Conservation (phyloP, 2,888 invertebrate genomes). For the Cheilosia variabilis region DNA sequence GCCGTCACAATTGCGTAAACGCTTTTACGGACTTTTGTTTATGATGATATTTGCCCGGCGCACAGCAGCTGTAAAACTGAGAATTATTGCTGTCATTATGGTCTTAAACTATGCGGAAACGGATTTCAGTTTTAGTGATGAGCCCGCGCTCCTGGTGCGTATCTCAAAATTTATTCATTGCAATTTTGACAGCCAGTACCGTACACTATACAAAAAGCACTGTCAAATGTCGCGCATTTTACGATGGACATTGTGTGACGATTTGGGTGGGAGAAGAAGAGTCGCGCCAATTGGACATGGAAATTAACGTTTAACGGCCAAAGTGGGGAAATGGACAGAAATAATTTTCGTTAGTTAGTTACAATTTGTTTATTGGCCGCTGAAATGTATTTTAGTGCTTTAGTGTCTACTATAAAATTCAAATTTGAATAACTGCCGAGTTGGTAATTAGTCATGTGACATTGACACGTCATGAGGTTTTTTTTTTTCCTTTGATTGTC, state of each 20-base stretch:
- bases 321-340: background rate
- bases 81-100: constrained; percentile 74
- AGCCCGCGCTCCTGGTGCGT: constrained; percentile 11
- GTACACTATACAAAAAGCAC: background rate
- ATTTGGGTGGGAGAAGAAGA: background rate
- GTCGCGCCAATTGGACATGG: constrained; percentile 25
- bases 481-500: background rate
- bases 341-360: constrained; percentile 34
- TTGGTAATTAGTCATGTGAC: constrained; percentile 53
- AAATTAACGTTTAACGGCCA: constrained; percentile 31
- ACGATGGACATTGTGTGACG: background rate
- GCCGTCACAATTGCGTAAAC: constrained; percentile 42
- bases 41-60: constrained; percentile 66
- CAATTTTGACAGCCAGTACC: constrained; percentile 46
- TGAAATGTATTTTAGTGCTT: constrained; percentile 32
- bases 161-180: constrained; percentile 66
- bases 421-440: constrained; percentile 48
- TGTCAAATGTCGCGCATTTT: constrained; percentile 56
- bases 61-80: constrained; percentile 64
- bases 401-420: constrained; percentile 29
- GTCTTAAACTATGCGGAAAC: constrained; percentile 75
- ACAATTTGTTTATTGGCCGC: constrained; percentile 50
- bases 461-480: constrained; percentile 51
- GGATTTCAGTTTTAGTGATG: constrained; percentile 67
- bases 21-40: constrained; percentile 73